Evolutionary conservation across 2,797 vertebrate genomes (phyloP).

Genomic region (Gephyroberyx darwinii): DNA sequence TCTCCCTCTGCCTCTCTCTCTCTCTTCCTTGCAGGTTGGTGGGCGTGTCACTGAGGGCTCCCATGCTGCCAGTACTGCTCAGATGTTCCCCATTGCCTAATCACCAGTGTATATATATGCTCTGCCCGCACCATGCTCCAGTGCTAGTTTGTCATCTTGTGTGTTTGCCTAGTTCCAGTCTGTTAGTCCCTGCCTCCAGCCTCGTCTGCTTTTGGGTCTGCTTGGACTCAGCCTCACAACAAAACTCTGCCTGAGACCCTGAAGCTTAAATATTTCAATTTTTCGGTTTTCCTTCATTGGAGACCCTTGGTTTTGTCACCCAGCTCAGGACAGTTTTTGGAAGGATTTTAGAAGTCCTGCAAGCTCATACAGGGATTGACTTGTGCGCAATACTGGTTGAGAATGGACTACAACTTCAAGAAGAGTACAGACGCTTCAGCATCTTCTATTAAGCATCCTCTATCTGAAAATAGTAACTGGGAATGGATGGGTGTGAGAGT

Average conservation of each 20-base stretch:
- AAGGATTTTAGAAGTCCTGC: constrained; percentile 3
- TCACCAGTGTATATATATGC: no score
- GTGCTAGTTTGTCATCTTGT: no score
- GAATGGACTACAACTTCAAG: not conserved
- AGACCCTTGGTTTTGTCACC: not conserved
- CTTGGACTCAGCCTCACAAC: no score
- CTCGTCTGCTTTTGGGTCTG: no score
- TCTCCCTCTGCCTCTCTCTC: no score
- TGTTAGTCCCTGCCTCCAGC: no score
- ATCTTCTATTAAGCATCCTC: not conserved
- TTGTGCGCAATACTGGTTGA: constrained; percentile 4
- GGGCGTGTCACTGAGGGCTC: no score
- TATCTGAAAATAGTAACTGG: constrained; percentile 24
- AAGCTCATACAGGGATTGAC: not conserved
- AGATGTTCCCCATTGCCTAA: no score
- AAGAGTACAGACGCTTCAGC: not conserved
- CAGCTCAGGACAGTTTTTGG: not conserved
- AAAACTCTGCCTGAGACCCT: not conserved
- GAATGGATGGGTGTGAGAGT: constrained; percentile 14
- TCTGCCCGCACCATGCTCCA: no score
- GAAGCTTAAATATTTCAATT: constrained; percentile 27
- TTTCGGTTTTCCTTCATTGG: constrained; percentile 11
- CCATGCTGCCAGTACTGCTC: no score
- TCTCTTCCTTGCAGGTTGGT: no score
- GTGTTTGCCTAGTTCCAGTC: no score